phyloP scores from a whole-genome alignment of 2,113 vertebrate genomes.

The Alectura lathami region DNA sequence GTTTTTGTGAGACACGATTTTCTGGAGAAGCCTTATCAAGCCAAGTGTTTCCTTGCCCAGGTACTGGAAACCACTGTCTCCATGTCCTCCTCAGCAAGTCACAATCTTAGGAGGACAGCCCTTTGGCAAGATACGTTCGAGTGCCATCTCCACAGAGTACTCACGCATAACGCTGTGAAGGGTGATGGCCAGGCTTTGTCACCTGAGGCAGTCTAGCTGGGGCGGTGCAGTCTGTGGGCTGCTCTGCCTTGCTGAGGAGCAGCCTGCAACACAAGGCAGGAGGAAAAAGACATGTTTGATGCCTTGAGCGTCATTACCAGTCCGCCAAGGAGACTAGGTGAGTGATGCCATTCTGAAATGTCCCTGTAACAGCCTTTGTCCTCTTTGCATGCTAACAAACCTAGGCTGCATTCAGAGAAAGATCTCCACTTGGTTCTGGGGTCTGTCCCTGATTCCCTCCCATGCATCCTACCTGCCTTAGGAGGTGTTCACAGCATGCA shows the following conservation, averaged over 20 bases:
- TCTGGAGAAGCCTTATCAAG: not conserved
- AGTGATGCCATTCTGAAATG: not conserved
- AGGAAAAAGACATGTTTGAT: accelerated
- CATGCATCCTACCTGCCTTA: accelerated
- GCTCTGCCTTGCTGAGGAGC: not conserved
- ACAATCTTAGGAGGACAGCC: not conserved
- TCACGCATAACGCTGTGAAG: not conserved
- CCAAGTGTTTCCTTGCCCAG: not conserved
- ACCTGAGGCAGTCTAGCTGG: not conserved
- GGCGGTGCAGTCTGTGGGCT: not conserved
- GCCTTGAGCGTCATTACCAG: accelerated
- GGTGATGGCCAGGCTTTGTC: accelerated
- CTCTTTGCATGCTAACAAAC: not conserved
- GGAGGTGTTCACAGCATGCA: not conserved
- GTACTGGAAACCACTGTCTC: not conserved
- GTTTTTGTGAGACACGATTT: not conserved
- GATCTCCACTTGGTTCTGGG: not conserved
- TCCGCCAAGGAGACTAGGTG: not conserved
- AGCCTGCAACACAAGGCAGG: not conserved
- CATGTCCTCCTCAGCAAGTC: not conserved
- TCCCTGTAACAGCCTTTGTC: too few relatives aligned
- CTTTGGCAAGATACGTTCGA: not conserved
- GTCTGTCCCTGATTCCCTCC: not conserved
- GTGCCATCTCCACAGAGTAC: not conserved
- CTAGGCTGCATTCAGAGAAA: not conserved